Evolutionary conservation across 2,888 invertebrate genomes (phyloP).

Genomic region (Drymonia ruficornis): DNA sequence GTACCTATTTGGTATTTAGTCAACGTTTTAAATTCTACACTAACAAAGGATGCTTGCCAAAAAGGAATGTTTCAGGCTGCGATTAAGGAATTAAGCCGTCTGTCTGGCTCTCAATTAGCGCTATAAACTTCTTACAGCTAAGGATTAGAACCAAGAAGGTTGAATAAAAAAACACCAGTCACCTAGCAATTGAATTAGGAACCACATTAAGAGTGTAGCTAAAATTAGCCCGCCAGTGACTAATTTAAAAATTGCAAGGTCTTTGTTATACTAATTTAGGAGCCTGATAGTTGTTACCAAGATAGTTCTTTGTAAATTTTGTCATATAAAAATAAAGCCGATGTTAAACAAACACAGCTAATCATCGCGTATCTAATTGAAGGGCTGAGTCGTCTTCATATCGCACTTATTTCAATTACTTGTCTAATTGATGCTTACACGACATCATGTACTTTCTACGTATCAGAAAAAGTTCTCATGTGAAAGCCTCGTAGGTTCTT

Average conservation of each 20-base stretch:
- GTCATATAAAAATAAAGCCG: constrained; percentile 12
- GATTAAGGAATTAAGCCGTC: constrained; percentile 63
- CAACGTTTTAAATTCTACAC: background rate
- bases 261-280: constrained; percentile 35
- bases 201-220: constrained; percentile 42
- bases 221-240: constrained; percentile 46
- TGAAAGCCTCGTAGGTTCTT: constrained; percentile 40
- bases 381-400: constrained; percentile 51
- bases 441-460: constrained; percentile 42
- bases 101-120: constrained; percentile 73
- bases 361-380: constrained; percentile 37
- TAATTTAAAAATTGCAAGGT: constrained; percentile 29
- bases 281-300: constrained; percentile 12
- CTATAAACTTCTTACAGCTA: constrained; percentile 51
- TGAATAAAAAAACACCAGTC: constrained; percentile 44
- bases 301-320: background rate
- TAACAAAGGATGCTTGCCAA: constrained; percentile 7
- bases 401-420: constrained; percentile 72
- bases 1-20: too few relatives aligned
- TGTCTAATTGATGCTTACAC: constrained; percentile 62
- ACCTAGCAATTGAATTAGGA: constrained; percentile 50
- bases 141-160: constrained; percentile 47
- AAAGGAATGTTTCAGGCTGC: constrained; percentile 35
- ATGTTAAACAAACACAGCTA: constrained; percentile 31
- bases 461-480: constrained; percentile 65